Evolutionary conservation across 2,888 invertebrate genomes (phyloP), one percentile per base, ranked within the genome.

Genomic region (Galerucella nymphaeae): DNA sequence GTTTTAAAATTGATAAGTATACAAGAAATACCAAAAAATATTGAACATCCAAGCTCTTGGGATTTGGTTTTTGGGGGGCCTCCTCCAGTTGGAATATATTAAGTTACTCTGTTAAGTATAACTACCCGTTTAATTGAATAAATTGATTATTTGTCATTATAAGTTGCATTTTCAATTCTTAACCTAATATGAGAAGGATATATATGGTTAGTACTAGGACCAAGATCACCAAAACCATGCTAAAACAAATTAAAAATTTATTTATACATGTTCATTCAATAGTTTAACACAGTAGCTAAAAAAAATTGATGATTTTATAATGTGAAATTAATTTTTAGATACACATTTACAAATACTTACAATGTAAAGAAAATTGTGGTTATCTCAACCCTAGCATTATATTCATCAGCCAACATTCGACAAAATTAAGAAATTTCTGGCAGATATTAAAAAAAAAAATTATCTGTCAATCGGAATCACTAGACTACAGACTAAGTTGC

Each of bases 11-110:
- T 83, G 76, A 90, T 50, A 38, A 77, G 91, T 14, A 88, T 92
- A 66, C 85, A 86, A 48, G 85, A 87, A 73, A 74, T 85, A n/a
- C 63, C 76, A 38, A 83, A 85, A 57, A 86, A 88, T 77, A 82
- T 93, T n/a, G 86, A 88, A 48, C 89, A 89, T 83, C 94, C 94
- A 53, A 88, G 89, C n/a, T 94, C 94, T 5, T 94, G 94, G 94
- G 90, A 91, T 78, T 87, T 91, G 71, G 87, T 94, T 50, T 94
- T 92, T 88, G 94, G 94, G 1, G 90, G 91, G 80, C 92, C 92
- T 76, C 91, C 93, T 67, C 92, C 93, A 3, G 84, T 86, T 79
- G 90, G 89, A 62, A 87, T 92, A 70, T 92, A 90, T 85, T 91
- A 86, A 87, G 61, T 10, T 9, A 53, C n/a, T 53, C 16, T 16